A percentile compares a stretch with the other conserved stretches of the same genome.
Conservation (phyloP, 2,888 invertebrate species). For the Papilio gigon region DNA sequence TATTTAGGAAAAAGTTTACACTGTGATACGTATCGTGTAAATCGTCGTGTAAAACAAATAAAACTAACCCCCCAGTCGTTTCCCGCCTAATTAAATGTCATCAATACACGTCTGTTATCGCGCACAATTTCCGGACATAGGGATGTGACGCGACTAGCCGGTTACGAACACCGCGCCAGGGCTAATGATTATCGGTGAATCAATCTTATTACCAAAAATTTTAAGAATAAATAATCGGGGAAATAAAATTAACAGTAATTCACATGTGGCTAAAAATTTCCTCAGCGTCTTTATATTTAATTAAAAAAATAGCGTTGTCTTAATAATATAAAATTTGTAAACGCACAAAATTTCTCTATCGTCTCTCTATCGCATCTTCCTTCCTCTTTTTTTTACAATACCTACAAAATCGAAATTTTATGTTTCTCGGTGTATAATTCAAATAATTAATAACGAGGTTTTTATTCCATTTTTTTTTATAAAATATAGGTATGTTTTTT, state of each 20-base stretch:
- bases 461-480: too few species aligned
- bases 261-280: too few species aligned
- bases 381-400: too few species aligned
- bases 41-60: constrained; percentile 42
- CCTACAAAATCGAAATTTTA: too few species aligned
- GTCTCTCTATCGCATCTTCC: too few species aligned
- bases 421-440: too few species aligned
- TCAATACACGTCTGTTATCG: constrained; percentile 44
- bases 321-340: too few species aligned
- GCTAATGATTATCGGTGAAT: constrained; percentile 51
- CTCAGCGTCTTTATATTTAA: too few species aligned
- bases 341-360: too few species aligned
- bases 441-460: too few species aligned
- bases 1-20: neutral
- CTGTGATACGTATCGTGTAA: constrained; percentile 29
- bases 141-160: constrained; percentile 56
- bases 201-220: neutral
- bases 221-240: neutral
- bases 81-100: constrained; percentile 50
- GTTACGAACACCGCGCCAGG: constrained; percentile 52
- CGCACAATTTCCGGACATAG: constrained; percentile 39
- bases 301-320: too few species aligned
- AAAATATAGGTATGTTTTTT: too few species aligned
- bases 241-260: neutral
- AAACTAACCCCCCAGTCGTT: constrained; percentile 45